Evolutionary conservation across 2,797 vertebrate genomes (phyloP).

Genomic region (Cynopterus sphinx): DNA sequence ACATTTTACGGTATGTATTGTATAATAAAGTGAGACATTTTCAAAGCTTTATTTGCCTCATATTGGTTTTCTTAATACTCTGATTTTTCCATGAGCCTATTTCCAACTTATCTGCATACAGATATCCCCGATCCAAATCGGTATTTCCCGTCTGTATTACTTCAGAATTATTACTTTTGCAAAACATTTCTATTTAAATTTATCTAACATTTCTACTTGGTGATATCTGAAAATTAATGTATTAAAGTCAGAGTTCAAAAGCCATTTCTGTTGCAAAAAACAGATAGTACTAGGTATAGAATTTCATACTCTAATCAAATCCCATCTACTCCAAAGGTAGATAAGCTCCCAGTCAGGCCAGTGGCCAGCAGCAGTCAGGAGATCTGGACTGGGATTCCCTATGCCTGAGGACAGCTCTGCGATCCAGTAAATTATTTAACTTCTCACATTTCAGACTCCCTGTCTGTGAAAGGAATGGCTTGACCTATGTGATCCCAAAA

Average conservation of each 20-base stretch:
- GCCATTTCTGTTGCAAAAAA: neutral
- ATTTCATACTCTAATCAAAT: neutral
- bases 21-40: neutral
- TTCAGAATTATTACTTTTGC: neutral
- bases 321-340: neutral
- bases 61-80: neutral
- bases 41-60: neutral
- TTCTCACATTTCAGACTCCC: neutral
- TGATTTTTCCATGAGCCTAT: neutral
- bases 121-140: neutral
- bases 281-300: neutral
- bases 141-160: neutral
- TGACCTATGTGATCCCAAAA: neutral
- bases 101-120: neutral
- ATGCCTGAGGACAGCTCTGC: neutral
- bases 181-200: neutral
- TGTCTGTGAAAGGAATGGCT: neutral
- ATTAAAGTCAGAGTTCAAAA: neutral
- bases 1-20: neutral
- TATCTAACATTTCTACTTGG: neutral
- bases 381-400: neutral
- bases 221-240: neutral
- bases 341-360: neutral
- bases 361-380: neutral
- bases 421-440: neutral